These are phyloP conservation scores for Ostrea edulis DNA, from an alignment of 1,140 invertebrate species.

Conservation along the genomic window DNA sequence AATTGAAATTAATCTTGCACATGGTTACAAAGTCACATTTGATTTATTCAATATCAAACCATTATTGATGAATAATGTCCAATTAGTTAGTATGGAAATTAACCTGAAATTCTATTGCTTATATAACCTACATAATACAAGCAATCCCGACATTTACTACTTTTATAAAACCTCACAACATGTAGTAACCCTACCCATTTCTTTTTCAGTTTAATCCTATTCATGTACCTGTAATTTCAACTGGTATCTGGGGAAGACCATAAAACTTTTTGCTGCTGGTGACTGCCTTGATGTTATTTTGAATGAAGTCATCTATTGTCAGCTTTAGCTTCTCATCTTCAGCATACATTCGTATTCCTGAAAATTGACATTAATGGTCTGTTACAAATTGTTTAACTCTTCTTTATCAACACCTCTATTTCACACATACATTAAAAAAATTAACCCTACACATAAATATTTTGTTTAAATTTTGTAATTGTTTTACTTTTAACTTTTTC, in stretches of 20 bases:
- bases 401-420: neutral
- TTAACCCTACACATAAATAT: neutral
- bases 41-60: no score
- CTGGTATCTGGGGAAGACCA: constrained; percentile 83
- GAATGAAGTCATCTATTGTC: constrained; percentile 86
- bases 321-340: constrained; percentile 82
- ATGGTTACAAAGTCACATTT: no score
- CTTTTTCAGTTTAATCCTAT: neutral
- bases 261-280: constrained; percentile 82
- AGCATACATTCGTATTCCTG: constrained; percentile 66
- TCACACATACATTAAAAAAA: neutral
- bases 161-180: no score
- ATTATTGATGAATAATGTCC: no score
- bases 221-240: constrained; percentile 78
- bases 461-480: neutral
- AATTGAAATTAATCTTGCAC: no score
- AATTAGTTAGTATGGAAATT: no score
- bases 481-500: neutral
- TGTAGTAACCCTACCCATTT: no score
- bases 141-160: no score
- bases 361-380: constrained; percentile 42
- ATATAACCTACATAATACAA: no score
- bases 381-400: neutral
- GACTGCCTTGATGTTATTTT: constrained; percentile 84
- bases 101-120: no score